These are phyloP conservation scores for Forficula auricularia DNA, from an alignment of 1,140 invertebrate species.

Conservation along the genomic window DNA sequence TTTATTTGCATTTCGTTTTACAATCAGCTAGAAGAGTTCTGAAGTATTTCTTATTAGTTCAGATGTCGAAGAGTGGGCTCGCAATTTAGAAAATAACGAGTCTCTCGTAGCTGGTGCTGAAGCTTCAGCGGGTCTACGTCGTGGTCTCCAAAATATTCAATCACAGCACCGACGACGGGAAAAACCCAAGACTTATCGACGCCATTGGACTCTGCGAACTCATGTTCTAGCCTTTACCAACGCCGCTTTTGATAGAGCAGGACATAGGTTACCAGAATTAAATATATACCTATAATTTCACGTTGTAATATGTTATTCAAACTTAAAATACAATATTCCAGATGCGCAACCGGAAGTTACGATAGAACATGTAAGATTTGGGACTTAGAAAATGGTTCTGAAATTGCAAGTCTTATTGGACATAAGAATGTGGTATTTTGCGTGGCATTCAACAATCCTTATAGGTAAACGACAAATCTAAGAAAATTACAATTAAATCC, in stretches of 20 bases:
- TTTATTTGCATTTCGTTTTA: neutral
- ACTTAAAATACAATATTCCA: constrained; percentile 20
- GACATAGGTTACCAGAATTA: no score
- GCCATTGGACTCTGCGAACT: constrained; percentile 44
- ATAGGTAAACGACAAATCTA: no score
- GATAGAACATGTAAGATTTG: constrained; percentile 71
- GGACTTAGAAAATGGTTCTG: constrained; percentile 51
- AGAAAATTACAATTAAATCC: no score
- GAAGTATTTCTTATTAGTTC: constrained; percentile 26
- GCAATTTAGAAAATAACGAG: constrained; percentile 30
- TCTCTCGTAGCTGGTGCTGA: constrained; percentile 30
- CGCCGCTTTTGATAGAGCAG: constrained; percentile 51
- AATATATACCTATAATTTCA: no score
- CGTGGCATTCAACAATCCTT: constrained; percentile 56
- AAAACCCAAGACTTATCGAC: constrained; percentile 42
- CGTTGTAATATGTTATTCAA: neutral
- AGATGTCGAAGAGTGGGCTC: constrained; percentile 33
- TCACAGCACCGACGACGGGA: constrained; percentile 28
- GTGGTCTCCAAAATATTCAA: constrained; percentile 32
- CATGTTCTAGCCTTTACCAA: constrained; percentile 64
- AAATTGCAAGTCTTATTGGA: constrained; percentile 46
- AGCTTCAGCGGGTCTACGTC: constrained; percentile 34
- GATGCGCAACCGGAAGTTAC: constrained; percentile 65
- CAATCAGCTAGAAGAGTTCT: neutral
- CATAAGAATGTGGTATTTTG: constrained; percentile 68